Evolutionary conservation across 2,888 invertebrate species (phyloP).

Genomic region (Epinotia demarniana): DNA sequence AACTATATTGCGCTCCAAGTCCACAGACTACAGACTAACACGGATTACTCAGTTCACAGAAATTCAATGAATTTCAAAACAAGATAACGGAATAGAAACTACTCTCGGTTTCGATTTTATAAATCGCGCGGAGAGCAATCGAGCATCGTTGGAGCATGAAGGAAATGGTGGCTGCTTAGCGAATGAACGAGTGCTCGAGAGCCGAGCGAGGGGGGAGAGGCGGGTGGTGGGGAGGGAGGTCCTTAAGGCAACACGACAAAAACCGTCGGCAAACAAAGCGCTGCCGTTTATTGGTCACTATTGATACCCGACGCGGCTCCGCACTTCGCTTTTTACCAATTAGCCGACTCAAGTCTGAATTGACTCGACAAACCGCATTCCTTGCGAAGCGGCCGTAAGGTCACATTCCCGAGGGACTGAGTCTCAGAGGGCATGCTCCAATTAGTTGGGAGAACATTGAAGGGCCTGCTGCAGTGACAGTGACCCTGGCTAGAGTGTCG

Average conservation of each 20-base stretch:
- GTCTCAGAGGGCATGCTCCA: neutral
- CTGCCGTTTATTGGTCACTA: constrained; percentile 34
- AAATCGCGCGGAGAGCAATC: constrained; percentile 10
- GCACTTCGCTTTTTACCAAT: constrained; percentile 22
- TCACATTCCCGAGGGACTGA: constrained; percentile 25
- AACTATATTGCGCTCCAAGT: neutral
- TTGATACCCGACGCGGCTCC: constrained; percentile 24
- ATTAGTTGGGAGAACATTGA: constrained; percentile 6
- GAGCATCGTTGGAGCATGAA: constrained; percentile 14
- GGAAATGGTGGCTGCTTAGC: constrained; percentile 28
- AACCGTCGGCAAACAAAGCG: constrained; percentile 34
- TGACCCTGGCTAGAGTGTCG: constrained; percentile 10
- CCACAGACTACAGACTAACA: neutral
- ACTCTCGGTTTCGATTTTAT: constrained; percentile 17
- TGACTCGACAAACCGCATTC: constrained; percentile 31
- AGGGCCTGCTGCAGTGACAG: neutral
- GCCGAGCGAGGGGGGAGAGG: neutral
- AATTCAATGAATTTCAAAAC: constrained; percentile 7
- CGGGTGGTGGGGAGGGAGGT: neutral
- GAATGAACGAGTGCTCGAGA: constrained; percentile 5
- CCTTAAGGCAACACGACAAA: constrained; percentile 26
- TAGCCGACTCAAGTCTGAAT: constrained; percentile 14
- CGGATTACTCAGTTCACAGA: neutral
- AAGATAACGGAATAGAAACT: neutral
- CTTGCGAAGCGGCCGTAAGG: constrained; percentile 25